Evolutionary conservation across 1,140 invertebrate genomes (phyloP), one percentile per base, ranked within the genome.

Genomic region (Papilio aristodemus): DNA sequence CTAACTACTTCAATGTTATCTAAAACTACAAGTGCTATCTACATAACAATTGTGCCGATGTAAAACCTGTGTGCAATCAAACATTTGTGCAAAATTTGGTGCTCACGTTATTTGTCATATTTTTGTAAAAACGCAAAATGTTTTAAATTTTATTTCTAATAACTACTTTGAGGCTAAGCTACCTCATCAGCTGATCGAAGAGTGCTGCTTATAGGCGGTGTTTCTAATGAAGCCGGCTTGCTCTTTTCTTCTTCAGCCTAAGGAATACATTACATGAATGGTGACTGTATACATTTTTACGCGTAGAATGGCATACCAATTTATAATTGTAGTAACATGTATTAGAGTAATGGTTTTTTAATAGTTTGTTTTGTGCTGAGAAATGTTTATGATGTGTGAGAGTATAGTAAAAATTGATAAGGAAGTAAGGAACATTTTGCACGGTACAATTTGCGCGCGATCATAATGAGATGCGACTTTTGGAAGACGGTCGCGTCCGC

Each of bases 211-310:
- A 81, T 81, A 83, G 80, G 78, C 68, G 80, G 73, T 68, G 83
- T 86, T 81, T 78, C 87, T 81, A 88, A 80, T 60, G 83, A 76
- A 70, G 79, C 76, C 69, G 74, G 75, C 76, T 80, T 87, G 79
- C 66, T 79, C 76, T 85, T 77, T 25, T 82, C 78, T 75, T 74
- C 77, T 68, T 86, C 85, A 81, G 85, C 89, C 89, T 91, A 90
- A 46, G 88, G 77, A 89, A 76, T 81, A 88, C 87, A 83, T 82
- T 77, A 50, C 5, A 81, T 89, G 83, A 86, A 71, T 85, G 84
- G 84, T 84, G 83, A 89, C 83, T 79, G 63, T 86, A 83, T 78
- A 78, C 78, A 70, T 73, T 67, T 68, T 70, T 57, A 60, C 22
- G 57, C 13, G 54, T 67, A 13, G 14, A 54, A 60, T 66, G 19